Evolutionary conservation across 1,140 invertebrate genomes (phyloP).

Genomic region (Periplaneta americana): DNA sequence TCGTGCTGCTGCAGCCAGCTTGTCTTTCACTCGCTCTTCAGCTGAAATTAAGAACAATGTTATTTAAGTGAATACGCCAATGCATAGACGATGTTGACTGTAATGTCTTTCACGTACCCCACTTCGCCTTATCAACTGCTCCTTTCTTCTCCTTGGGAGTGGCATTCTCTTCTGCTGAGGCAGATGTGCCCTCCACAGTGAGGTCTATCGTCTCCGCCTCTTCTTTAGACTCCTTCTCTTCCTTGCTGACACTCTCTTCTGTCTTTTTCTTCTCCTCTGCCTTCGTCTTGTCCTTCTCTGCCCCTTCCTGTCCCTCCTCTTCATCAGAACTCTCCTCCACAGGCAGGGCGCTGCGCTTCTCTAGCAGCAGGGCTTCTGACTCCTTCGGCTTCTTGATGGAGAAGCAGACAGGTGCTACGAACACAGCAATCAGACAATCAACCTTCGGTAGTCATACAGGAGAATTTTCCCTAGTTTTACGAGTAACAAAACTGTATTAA

Average conservation of each 20-base stretch:
- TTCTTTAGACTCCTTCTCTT: slow-evolving; percentile 27
- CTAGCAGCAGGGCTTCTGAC: slow-evolving; percentile 45
- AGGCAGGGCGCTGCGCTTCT: slow-evolving; percentile 46
- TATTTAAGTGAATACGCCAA: too few relatives aligned
- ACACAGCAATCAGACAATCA: background rate
- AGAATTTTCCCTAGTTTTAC: too few relatives aligned
- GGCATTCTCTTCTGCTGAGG: background rate
- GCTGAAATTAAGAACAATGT: slow-evolving; percentile 32
- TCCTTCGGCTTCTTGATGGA: slow-evolving; percentile 77
- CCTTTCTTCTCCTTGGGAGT: slow-evolving; percentile 13
- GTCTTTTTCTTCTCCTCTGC: slow-evolving; percentile 44
- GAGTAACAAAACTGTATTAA: too few relatives aligned
- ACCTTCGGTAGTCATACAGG: too few relatives aligned
- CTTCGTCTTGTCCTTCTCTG: slow-evolving; percentile 28
- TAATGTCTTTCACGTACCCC: background rate
- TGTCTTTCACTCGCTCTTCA: slow-evolving; percentile 59
- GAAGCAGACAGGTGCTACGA: slow-evolving; percentile 61
- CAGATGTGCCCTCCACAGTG: slow-evolving; percentile 38
- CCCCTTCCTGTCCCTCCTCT: slow-evolving; percentile 38
- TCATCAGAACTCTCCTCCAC: slow-evolving; percentile 70
- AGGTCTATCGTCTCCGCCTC: slow-evolving; percentile 40
- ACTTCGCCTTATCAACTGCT: background rate
- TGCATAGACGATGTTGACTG: background rate
- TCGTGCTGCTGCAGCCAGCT: slow-evolving; percentile 49
- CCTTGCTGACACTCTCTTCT: slow-evolving; percentile 20